Evolutionary conservation across 1,140 invertebrate genomes (phyloP), one percentile per base, ranked within the genome.

Genomic region (Scylla paramamosain): DNA sequence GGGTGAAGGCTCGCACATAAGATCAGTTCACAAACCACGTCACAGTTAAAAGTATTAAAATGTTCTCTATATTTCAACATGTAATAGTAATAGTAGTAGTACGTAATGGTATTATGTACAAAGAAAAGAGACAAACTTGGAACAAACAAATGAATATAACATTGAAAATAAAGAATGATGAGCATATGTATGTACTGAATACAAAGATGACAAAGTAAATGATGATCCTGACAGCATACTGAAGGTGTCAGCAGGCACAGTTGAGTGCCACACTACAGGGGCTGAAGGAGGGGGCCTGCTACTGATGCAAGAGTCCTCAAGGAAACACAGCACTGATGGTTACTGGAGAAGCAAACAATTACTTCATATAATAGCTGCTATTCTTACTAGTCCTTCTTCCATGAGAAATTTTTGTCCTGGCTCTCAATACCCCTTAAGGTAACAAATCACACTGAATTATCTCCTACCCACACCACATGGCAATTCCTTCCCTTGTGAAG

Each of bases 401-500:
- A 77, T 77, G 67, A 77, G 67, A 77, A 77, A 77, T 77, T n/a
- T n/a, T 77, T n/a, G 16, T 25, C 67, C 67, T 77, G 4, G 52
- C 52, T n/a, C 20, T 77, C 12, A 77, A 77, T 77, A 77, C n/a
- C 67, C 67, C 67, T 77, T 77, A n/a, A 77, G 20, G n/a, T n/a
- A 77, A 77, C n/a, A 77, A 77, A 77, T 77, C 67, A 77, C 67
- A 77, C n/a, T 77, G 20, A 77, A n/a, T 77, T 77, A 77, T 77
- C 52, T n/a, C 8, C 67, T 77, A 77, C 67, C 67, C 67, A 77
- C 20, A n/a, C 67, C 67, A 77, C 20, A 20, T 3, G 25, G 67
- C 25, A 12, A 77, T 77, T 77, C 67, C 67, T 20, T 77, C 25
- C 25, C 67, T 77, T 77, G 20, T 77, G 12, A 77, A 77, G 67